These are phyloP conservation scores for Chauna torquata DNA, from an alignment of 2,113 vertebrate genomes.

Conservation along the genomic window DNA sequence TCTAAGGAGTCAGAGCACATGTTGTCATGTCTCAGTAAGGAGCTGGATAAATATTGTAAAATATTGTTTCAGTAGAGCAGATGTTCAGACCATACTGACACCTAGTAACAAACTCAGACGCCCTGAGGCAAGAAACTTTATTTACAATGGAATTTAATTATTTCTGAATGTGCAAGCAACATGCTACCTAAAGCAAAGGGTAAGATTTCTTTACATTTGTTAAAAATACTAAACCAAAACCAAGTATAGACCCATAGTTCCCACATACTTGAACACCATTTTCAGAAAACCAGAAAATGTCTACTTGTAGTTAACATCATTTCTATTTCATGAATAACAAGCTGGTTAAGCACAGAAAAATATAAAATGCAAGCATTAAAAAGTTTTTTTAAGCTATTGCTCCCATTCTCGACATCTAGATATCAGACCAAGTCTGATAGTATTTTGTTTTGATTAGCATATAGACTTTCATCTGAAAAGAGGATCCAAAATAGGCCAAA, in stretches of 20 bases:
- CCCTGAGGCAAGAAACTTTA: not conserved
- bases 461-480: not conserved
- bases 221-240: not conserved
- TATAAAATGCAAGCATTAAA: not conserved
- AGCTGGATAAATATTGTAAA: constrained; percentile 53
- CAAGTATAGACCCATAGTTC: not conserved
- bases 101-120: constrained; percentile 15
- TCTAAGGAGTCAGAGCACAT: not conserved
- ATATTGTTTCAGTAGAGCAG: constrained; percentile 50
- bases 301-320: not conserved
- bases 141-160: constrained; percentile 20
- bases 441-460: not conserved
- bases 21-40: constrained; percentile 17
- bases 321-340: not conserved
- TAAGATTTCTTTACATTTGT: not conserved
- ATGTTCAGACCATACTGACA: constrained; percentile 43
- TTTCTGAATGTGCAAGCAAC: not conserved
- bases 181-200: not conserved
- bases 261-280: not conserved
- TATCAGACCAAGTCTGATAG: not conserved
- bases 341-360: not conserved
- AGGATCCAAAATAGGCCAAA: not conserved
- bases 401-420: not conserved
- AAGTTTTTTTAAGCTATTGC: not conserved
- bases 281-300: not conserved